Base-by-base conservation (phyloP, 2,113 vertebrate genomes). In the Hypocryptadius cinnamomeus region DNA sequence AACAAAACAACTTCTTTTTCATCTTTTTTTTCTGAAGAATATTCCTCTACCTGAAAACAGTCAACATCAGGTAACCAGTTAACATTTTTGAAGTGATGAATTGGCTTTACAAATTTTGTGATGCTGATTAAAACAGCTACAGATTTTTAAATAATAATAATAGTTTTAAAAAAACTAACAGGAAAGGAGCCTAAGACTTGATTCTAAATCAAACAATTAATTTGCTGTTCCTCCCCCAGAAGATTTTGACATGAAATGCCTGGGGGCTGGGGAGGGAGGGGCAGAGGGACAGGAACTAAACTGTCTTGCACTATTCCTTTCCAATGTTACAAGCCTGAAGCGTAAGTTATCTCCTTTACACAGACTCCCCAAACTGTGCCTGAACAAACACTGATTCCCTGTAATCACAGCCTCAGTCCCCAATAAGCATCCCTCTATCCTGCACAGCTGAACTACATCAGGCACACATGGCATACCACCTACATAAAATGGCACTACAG, bases 301-400 rank as follows among this genome's bases (percentile, higher is more conserved):
- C 4, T 21, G 18, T 31, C 63, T 44, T 40, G 15, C 15, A 61
- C 15, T 13, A n/a, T 23, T 89, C 21, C 27, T n/a, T 72, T 31
- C 14, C 27, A 21, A 16, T 0, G 9, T 37, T 25, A n/a, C 1
- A 4, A 71, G 37, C 6, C 33, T 39, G 37, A 0, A 79, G 47
- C 7, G 0, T 3, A 64, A 60, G 0, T 53, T n/a, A 28, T 5
- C 37, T 3, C 3, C 21, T 37, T n/a, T 71, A 30, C 39, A 39
- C 0, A 31, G 17, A 5, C 35, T 84, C 37, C 70, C 9, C 22
- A 81, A 35, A 25, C 28, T 31, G 48, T 45, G 28, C 18, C 72
- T 56, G 73, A 79, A 24, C 47, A 79, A 82, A 37, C 50, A 93
- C 3, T 3, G 9, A 61, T 63, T 35, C 7, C 35, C 82, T 19